Conservation (phyloP, 2,888 invertebrate species). For the Polydrusus cervinus region DNA sequence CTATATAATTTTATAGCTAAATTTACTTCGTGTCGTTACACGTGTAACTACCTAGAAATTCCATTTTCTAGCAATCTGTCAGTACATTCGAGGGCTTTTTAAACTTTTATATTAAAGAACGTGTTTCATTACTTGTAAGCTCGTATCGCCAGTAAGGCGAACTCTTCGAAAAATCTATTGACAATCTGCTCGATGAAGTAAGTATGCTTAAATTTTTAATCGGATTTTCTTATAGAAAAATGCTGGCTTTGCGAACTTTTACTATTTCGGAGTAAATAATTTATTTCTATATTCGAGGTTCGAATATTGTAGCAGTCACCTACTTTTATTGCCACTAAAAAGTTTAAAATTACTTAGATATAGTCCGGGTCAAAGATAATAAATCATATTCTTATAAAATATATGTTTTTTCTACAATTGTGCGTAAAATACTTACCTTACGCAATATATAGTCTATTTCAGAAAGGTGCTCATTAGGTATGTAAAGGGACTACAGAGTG, state of each 20-base stretch:
- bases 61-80: slow-evolving; percentile 16
- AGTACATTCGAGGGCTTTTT: slow-evolving; percentile 20
- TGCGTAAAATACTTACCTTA: too few species aligned
- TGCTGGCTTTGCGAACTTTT: slow-evolving; percentile 15
- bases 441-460: too few species aligned
- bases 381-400: too few species aligned
- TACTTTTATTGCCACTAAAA: background rate
- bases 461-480: too few species aligned
- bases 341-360: too few species aligned
- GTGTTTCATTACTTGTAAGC: slow-evolving; percentile 35
- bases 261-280: slow-evolving; percentile 37
- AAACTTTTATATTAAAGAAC: slow-evolving; percentile 33
- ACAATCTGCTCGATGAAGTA: slow-evolving; percentile 27
- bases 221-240: slow-evolving; percentile 32
- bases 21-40: too few species aligned
- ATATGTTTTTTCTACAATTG: too few species aligned
- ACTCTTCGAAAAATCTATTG: slow-evolving; percentile 28
- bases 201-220: slow-evolving; percentile 40
- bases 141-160: slow-evolving; percentile 27
- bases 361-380: too few species aligned
- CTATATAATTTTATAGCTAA: too few species aligned
- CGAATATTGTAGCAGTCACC: background rate
- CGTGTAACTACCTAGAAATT: too few species aligned
- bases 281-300: slow-evolving; percentile 17
- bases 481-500: too few species aligned